Evolutionary conservation across 2,113 vertebrate species (phyloP), one percentile per base, ranked within the genome.

Genomic region (Odocoileus virginianus): DNA sequence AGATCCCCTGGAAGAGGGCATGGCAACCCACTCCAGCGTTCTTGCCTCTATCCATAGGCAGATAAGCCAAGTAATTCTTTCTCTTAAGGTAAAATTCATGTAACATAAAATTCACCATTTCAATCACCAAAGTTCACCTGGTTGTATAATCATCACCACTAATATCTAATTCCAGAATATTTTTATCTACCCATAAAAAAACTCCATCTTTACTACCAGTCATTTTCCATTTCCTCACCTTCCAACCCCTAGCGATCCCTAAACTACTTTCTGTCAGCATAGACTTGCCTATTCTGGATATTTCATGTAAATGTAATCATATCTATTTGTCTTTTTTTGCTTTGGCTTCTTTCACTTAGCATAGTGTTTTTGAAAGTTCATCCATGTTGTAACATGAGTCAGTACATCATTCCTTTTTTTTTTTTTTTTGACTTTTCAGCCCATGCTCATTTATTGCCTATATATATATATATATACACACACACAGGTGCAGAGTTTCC

Each of bases 401-500:
- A 55, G 14, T 55, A 64, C 28, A 10, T 88, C 54, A 23, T 84
- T 90, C 27, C 27, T 27, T 58, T 50, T 57, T 27, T 40, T 28
- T 78, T 78, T 79, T 50, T 71, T 98, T 95, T 36, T 36, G 36
- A 98, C 99, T 99, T 99, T 98, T 99, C 98, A 99, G 98, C 98
- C 97, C 99, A 98, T 99, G 99, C 98, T 98, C 97, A 98, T 99
- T 99, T 99, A 99, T 99, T 99, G 99, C 98, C 98, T 82, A 36
- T 67, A 98, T 98, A 98, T 85, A 79, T 60, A 64, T 67, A 98
- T 98, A 98, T 98, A 98, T 40, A 98, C 97, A 98, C 30, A 74
- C 76, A 98, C 98, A 99, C 95, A 99, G 98, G 98, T 99, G 98
- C 99, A 99, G 99, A 99, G 98, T 98, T 99, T 98, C 99, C 98